phyloP scores from a whole-genome alignment of 2,113 vertebrate genomes.

The Zosterops hypoxanthus region DNA sequence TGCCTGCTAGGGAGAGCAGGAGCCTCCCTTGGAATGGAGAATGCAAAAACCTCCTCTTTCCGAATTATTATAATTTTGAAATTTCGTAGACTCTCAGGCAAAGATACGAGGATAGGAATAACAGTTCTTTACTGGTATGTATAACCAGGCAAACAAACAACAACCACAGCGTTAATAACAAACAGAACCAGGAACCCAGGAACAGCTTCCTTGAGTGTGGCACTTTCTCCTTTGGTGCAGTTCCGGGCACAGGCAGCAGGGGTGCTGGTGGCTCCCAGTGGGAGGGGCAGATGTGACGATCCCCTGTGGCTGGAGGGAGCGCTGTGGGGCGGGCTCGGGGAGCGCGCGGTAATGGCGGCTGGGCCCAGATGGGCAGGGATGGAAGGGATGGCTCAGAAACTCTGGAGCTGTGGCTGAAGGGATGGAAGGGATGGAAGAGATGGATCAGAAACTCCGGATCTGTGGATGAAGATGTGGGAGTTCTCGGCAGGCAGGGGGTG shows the following conservation, averaged over 20 bases:
- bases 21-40: background rate
- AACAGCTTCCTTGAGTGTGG: background rate
- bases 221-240: background rate
- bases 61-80: background rate
- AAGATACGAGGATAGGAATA: background rate
- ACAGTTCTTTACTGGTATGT: background rate
- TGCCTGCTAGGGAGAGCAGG: background rate
- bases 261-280: background rate
- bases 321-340: background rate
- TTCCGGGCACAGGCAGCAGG: background rate
- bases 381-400: background rate
- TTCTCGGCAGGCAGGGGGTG: background rate
- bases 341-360: background rate
- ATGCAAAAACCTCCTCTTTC: background rate
- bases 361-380: background rate
- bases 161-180: background rate
- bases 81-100: background rate
- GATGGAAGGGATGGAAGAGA: no score
- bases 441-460: background rate
- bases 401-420: background rate
- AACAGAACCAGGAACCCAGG: background rate
- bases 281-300: background rate
- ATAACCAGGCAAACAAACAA: background rate
- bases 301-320: background rate
- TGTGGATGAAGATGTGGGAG: background rate